Evolutionary conservation across 2,888 invertebrate species (phyloP).

Genomic region (Drosophila ezoana): DNA sequence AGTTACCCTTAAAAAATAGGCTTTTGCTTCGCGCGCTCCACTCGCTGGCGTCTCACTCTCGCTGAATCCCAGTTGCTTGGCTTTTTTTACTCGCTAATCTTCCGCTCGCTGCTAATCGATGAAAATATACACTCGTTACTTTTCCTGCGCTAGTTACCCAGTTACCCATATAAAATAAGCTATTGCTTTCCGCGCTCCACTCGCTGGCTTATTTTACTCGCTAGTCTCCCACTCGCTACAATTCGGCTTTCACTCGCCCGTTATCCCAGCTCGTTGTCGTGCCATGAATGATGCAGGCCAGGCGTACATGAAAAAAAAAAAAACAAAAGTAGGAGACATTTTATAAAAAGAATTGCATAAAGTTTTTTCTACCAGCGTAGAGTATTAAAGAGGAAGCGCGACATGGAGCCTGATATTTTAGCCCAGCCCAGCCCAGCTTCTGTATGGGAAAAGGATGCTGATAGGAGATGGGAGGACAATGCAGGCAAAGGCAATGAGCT

Average conservation of each 20-base stretch:
- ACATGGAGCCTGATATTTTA: slow-evolving; percentile 5
- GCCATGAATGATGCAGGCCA: slow-evolving; percentile 49
- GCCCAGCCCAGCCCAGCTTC: neutral
- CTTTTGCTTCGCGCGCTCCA: neutral
- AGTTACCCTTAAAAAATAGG: neutral
- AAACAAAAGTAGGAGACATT: slow-evolving; percentile 57
- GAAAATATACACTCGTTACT: neutral
- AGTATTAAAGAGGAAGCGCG: slow-evolving; percentile 53
- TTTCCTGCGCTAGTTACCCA: too few relatives aligned
- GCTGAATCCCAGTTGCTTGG: neutral
- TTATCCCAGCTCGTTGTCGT: neutral
- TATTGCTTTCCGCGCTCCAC: neutral
- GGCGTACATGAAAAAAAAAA: slow-evolving; percentile 21
- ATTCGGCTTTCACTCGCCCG: neutral
- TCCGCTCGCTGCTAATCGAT: neutral
- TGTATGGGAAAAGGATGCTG: neutral
- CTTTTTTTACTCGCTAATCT: neutral
- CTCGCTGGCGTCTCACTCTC: neutral
- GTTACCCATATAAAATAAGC: too few relatives aligned
- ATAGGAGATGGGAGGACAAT: slow-evolving; percentile 40
- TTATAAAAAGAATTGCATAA: slow-evolving; percentile 72
- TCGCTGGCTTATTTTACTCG: neutral
- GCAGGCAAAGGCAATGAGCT: slow-evolving; percentile 72
- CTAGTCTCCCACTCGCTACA: neutral
- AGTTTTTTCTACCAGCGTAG: slow-evolving; percentile 52